Conservation (phyloP, 2,888 invertebrate species). For the Polymixis flavicincta region DNA sequence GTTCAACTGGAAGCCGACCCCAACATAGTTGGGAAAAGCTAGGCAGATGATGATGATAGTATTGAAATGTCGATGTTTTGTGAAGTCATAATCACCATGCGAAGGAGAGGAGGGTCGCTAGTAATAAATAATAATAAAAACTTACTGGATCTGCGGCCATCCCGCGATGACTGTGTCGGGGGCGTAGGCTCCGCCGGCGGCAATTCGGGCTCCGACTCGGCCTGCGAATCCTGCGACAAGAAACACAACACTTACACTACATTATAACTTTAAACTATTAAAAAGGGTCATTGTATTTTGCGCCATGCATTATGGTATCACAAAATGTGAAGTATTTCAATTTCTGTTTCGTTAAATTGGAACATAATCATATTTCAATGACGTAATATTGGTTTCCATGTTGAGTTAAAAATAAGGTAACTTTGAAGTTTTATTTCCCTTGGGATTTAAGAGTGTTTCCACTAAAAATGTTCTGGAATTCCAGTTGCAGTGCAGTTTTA, state of each 20-base stretch:
- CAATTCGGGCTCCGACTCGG: conserved; percentile 87
- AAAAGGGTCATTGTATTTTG: neutral
- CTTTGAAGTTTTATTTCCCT: conserved; percentile 16
- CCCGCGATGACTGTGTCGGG: conserved; percentile 61
- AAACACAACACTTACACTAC: conserved; percentile 64
- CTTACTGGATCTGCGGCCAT: conserved; percentile 74
- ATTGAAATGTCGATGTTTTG: neutral
- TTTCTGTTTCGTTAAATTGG: conserved; percentile 31
- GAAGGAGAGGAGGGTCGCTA: neutral
- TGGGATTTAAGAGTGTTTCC: neutral
- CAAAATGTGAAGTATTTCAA: conserved; percentile 26
- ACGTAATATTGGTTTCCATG: neutral
- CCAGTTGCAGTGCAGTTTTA: neutral
- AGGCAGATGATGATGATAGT: neutral
- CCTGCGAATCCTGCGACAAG: conserved; percentile 87
- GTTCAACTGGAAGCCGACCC: no score
- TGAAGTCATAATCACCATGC: neutral
- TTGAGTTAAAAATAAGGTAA: conserved; percentile 38
- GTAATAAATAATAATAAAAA: neutral
- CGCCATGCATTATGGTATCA: neutral
- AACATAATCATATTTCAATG: conserved; percentile 20
- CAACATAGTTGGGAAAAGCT: no score
- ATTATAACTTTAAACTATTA: conserved; percentile 16
- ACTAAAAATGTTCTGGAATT: neutral
- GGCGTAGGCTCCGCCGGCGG: conserved; percentile 80